phyloP scores from a whole-genome alignment of 2,113 vertebrate genomes.

The Mastomys natalensis region DNA sequence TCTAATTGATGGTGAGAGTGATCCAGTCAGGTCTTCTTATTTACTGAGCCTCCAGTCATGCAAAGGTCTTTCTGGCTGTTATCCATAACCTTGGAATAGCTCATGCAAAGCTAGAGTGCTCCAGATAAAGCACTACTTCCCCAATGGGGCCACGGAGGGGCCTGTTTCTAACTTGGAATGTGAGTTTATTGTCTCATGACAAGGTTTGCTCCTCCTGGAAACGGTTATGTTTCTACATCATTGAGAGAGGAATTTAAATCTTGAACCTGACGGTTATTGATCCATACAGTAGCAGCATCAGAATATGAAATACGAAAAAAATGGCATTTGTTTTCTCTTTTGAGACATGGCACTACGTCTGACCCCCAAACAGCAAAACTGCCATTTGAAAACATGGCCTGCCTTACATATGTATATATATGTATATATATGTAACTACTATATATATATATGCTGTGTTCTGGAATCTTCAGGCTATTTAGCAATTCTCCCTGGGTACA shows the following conservation, averaged over 20 bases:
- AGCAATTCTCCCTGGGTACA: neutral
- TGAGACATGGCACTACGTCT: neutral
- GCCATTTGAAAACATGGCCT: neutral
- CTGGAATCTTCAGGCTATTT: constrained; percentile 19
- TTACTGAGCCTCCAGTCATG: neutral
- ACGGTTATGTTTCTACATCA: neutral
- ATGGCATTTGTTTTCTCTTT: neutral
- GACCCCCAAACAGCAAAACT: neutral
- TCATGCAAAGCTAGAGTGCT: no score
- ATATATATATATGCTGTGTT: no score
- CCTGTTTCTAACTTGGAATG: constrained; percentile 13
- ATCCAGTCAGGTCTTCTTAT: neutral
- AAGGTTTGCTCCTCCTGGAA: constrained; percentile 34
- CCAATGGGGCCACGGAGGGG: neutral
- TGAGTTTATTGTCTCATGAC: neutral
- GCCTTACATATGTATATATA: no score
- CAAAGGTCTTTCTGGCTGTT: neutral
- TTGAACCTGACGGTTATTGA: neutral
- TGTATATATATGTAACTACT: no score
- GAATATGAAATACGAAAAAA: constrained; percentile 12
- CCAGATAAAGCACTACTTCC: neutral
- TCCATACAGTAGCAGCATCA: neutral
- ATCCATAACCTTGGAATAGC: neutral
- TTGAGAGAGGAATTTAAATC: neutral
- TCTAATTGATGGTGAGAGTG: neutral